Evolutionary conservation across 2,797 vertebrate genomes (phyloP), one percentile per base, ranked within the genome.

Genomic region (Lithobates sylvaticus): DNA sequence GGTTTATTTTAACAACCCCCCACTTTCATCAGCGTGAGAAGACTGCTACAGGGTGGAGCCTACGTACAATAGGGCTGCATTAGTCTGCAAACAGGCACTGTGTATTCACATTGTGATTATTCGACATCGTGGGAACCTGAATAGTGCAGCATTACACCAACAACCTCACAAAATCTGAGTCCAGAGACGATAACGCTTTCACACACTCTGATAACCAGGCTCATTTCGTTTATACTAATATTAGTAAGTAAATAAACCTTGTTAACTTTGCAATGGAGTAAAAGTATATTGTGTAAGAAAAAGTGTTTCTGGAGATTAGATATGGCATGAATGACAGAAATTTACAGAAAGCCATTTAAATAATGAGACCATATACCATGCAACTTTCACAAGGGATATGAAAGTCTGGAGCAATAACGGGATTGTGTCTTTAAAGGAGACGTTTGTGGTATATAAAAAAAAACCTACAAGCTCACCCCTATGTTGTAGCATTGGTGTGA

Each of bases 1-100:
- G 47, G n/a, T 79, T 68, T 44, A 68, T 34, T n/a, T 71, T 21
- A 32, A 15, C 58, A 21, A 32, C 32, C 68, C 47, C 54, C 34
- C n/a, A 27, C 68, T 76, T 61, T 39, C 27, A 29, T 47, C 68
- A 42, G n/a, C 34, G 68, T 84, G 83, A 61, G 68, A 84, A 84
- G 76, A 32, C 68, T 78, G 50, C 54, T 65, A 61, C 23, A 72
- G 69, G 83, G 83, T 27, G 69, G 76, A 39, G 68, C 18, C 26
- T 29, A 72, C 12, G 73, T 47, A 84, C 65, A 84, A 84, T 84
- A 72, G 83, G 27, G 26, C 10, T 61, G 68, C 29, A 72, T 84
- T 78, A 73, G 68, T 72, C 69, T 78, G 83, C 69, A 84, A 78
- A 78, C 76, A 84, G 54, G 21, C 54, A 21, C n/a, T 78, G 54